Percentiles rank a stretch among this genome's conserved stretches.
Conservation (phyloP, 2,888 invertebrate genomes). For the Myopa tessellatipennis region DNA sequence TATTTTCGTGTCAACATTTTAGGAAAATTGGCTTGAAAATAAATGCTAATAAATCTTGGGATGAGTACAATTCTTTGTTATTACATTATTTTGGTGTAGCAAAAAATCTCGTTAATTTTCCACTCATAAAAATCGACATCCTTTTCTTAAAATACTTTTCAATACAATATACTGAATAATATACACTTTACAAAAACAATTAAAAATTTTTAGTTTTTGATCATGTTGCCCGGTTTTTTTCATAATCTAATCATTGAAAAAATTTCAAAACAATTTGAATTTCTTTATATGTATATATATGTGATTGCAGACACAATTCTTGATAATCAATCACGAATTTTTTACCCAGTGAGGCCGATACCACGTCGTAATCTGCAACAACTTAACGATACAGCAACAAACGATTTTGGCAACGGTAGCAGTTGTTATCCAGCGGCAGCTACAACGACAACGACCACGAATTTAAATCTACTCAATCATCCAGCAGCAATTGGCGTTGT, state of each 20-base stretch:
- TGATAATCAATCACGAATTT: constrained; percentile 64
- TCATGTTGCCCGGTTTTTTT: too few relatives aligned
- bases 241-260: background rate
- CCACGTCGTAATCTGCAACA: constrained; percentile 56
- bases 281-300: background rate
- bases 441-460: constrained; percentile 38
- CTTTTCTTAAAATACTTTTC: too few relatives aligned
- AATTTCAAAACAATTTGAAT: background rate
- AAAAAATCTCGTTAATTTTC: too few relatives aligned
- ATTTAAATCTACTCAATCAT: constrained; percentile 48
- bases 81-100: too few relatives aligned
- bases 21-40: too few relatives aligned
- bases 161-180: too few relatives aligned
- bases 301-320: constrained; percentile 53
- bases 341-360: constrained; percentile 66
- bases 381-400: constrained; percentile 12
- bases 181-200: background rate
- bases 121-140: too few relatives aligned
- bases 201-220: background rate
- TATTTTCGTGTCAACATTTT: too few relatives aligned
- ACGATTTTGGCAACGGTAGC: constrained; percentile 22
- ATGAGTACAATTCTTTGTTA: too few relatives aligned
- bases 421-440: constrained; percentile 42
- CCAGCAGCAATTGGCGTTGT: constrained; percentile 60
- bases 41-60: too few relatives aligned